Conservation (phyloP, 1,140 invertebrate genomes). For the Bursaphelenchus mucronatus region DNA sequence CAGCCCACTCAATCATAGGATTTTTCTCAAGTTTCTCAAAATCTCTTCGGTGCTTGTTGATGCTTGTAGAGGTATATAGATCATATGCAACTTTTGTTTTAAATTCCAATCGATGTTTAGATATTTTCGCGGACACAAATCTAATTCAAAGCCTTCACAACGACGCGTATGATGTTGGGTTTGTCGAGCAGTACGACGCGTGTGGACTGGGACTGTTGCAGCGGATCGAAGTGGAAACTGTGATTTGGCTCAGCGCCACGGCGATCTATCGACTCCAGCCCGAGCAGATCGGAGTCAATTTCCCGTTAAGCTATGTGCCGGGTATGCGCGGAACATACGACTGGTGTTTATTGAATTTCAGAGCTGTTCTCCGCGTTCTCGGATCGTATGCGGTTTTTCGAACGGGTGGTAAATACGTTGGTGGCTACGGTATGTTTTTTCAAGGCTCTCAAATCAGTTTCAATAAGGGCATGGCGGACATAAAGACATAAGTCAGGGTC, state of each 20-base stretch:
- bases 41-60: conserved; percentile 45
- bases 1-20: conserved; percentile 51
- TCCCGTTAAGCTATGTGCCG: conserved; percentile 54
- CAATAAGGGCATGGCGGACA: too few relatives aligned
- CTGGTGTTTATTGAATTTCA: conserved; percentile 24
- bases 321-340: conserved; percentile 28
- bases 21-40: conserved; percentile 40
- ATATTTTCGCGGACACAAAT: conserved; percentile 15
- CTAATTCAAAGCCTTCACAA: conserved; percentile 26
- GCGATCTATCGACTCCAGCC: conserved; percentile 42
- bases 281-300: conserved; percentile 40
- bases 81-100: conserved; percentile 12
- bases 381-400: conserved; percentile 36
- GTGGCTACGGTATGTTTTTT: conserved; percentile 27
- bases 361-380: conserved; percentile 48
- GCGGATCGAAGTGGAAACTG: conserved; percentile 24
- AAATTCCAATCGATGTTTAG: conserved; percentile 13
- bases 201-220: conserved; percentile 48
- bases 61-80: conserved; percentile 40
- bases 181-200: conserved; percentile 53
- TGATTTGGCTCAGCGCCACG: conserved; percentile 47
- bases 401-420: conserved; percentile 44
- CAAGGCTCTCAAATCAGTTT: too few relatives aligned
- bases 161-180: conserved; percentile 39
- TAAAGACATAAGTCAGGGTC: too few relatives aligned